Evolutionary conservation across 2,797 vertebrate species (phyloP).

Genomic region (Aulostomus chinensis): DNA sequence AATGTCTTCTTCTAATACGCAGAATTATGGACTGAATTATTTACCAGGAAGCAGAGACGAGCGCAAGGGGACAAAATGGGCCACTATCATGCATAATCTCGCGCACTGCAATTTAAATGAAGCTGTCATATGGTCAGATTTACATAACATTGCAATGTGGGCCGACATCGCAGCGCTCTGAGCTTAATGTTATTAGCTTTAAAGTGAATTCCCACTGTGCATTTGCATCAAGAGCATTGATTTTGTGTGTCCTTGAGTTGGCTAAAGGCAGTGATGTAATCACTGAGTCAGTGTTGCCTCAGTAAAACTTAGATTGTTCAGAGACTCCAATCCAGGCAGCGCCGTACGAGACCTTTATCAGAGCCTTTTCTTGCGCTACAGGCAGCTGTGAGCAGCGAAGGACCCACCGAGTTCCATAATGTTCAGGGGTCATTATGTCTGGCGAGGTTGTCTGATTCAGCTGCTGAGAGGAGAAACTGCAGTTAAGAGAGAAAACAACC

Average conservation of each 20-base stretch:
- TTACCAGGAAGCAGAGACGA: slow-evolving; percentile 66
- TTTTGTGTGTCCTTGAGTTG: slow-evolving; percentile 71
- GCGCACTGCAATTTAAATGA: slow-evolving; percentile 66
- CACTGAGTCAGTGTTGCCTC: slow-evolving; percentile 68
- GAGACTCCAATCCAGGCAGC: slow-evolving; percentile 42
- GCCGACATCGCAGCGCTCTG: slow-evolving; percentile 59
- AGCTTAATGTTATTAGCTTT: slow-evolving; percentile 78
- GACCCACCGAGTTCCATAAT: slow-evolving; percentile 19
- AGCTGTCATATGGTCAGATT: slow-evolving; percentile 79
- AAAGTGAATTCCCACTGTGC: slow-evolving; percentile 72
- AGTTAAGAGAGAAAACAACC: too few species aligned
- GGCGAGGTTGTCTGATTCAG: too few species aligned
- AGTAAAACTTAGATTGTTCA: slow-evolving; percentile 31
- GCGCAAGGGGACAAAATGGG: slow-evolving; percentile 59
- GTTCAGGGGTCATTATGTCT: too few species aligned
- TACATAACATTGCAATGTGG: slow-evolving; percentile 81
- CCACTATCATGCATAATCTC: slow-evolving; percentile 72
- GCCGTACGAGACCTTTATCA: slow-evolving; percentile 32
- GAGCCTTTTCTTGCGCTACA: slow-evolving; percentile 15
- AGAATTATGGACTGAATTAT: slow-evolving; percentile 74
- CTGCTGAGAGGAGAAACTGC: too few species aligned
- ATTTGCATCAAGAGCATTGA: slow-evolving; percentile 73
- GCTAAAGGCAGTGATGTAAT: slow-evolving; percentile 74
- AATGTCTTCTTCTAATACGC: slow-evolving; percentile 73
- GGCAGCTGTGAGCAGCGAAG: slow-evolving; percentile 14